Conservation (phyloP, 2,888 invertebrate species). For the Carpatolechia fugitivella region DNA sequence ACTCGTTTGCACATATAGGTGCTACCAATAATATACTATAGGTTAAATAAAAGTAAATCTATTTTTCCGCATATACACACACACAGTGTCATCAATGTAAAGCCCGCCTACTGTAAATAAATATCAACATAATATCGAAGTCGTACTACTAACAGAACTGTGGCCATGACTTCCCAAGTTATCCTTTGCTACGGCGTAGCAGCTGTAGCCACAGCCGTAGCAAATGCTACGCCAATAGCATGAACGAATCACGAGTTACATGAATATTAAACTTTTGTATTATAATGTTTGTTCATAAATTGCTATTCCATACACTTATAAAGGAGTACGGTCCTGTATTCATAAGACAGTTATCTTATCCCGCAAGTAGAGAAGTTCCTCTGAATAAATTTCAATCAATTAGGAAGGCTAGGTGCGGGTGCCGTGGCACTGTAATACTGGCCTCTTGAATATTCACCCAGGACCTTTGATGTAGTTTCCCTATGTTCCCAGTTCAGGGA, state of each 20-base stretch:
- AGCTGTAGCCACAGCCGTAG: too few species aligned
- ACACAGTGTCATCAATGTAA: too few species aligned
- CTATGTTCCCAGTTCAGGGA: conserved; percentile 28
- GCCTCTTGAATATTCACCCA: conserved; percentile 65
- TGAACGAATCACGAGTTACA: too few species aligned
- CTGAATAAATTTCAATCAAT: conserved; percentile 50
- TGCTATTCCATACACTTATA: neutral
- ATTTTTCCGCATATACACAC: too few species aligned
- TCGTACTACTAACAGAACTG: too few species aligned
- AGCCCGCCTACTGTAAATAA: too few species aligned
- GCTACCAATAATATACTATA: too few species aligned
- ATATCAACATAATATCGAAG: too few species aligned
- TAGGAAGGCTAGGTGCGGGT: conserved; percentile 45
- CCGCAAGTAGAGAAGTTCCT: conserved; percentile 5
- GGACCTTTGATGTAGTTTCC: conserved; percentile 58
- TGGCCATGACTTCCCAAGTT: too few species aligned
- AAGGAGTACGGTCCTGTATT: neutral
- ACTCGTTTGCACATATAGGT: too few species aligned
- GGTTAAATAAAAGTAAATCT: too few species aligned
- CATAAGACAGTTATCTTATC: conserved; percentile 13
- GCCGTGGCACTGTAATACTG: neutral
- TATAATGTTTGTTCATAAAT: neutral
- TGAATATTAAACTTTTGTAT: neutral
- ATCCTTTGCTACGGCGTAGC: too few species aligned
- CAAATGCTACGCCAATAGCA: neutral